phyloP scores from a whole-genome alignment of 2,113 vertebrate species.

The Ceuthmochares aereus region DNA sequence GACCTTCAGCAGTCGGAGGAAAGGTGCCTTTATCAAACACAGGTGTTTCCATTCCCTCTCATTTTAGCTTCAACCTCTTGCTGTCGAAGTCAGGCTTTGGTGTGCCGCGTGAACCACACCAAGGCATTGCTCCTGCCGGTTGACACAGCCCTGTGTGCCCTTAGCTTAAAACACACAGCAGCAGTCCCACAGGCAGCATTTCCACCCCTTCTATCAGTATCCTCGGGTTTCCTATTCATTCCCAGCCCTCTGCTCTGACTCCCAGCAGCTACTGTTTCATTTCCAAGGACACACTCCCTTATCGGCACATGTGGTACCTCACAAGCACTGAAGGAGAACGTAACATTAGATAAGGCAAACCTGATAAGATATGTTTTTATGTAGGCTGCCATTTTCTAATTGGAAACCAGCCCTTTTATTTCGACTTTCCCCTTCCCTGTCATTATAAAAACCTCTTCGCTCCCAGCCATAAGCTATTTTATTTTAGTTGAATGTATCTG shows the following conservation, averaged over 20 bases:
- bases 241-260: not conserved
- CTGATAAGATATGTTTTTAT: not conserved
- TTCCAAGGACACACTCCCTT: not conserved
- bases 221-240: accelerated
- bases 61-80: not conserved
- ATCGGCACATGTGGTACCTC: not conserved
- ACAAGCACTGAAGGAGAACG: not conserved
- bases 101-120: not conserved
- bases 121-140: not conserved
- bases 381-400: not conserved
- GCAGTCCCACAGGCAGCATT: not conserved
- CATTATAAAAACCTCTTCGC: not conserved
- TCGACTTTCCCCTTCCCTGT: not conserved
- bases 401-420: not conserved
- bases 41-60: not conserved
- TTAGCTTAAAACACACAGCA: not conserved
- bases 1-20: not conserved
- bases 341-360: not conserved
- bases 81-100: not conserved
- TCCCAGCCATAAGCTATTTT: not conserved
- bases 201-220: not conserved
- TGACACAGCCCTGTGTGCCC: accelerated
- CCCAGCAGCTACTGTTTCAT: not conserved
- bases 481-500: not conserved
- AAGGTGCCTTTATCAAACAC: not conserved